Base-by-base conservation (phyloP, 92 coral and sea anemone genomes). In the Paragorgia papillata region DNA sequence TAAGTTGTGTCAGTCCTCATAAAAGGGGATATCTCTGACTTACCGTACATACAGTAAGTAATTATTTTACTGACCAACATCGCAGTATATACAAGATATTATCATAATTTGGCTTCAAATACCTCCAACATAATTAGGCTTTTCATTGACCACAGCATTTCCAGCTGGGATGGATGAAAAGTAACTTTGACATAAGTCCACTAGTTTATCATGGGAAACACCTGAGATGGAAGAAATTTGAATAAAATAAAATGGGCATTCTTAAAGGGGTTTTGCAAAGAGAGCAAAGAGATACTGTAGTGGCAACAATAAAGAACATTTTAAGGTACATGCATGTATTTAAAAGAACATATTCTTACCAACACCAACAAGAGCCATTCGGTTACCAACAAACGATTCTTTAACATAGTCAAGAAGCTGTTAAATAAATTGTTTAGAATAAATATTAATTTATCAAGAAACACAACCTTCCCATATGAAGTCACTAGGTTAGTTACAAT, bases 101-200 rank as follows among this genome's bases (percentile, higher is more conserved):
- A n/a, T n/a, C n/a, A n/a, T n/a, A n/a, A n/a, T n/a, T n/a, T n/a
- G 24, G 54, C 34, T 27, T 8, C 17, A 32, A 34, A 41, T 61
- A 90, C 97, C 97, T 85, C 96, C 96, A 79, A 81, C 80, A 73
- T 91, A 95, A 49, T 84, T 91, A 37, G 99, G 84, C 49, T 87
- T 75, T 58, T 90, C 97, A 40, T 88, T 89, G 27, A 79, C 55
- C 32, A 66, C 86, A 19, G 85, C 64, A 15, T 31, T 68, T 30
- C 94, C 88, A 55, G 68, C 74, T 30, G 97, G 92, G 13, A 95
- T 63, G 20, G 88, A 77, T 17, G 99, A 89, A 34, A 95, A 85
- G 53, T 89, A 80, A 28, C 67, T 73, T 22, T 89, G 70, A 22
- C 95, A 91, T 56, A 86, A 66, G 48, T 82, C 89, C 7, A 95